A percentile compares a stretch with the other conserved stretches of the same genome.
These are phyloP conservation scores for Aquatica leii DNA, from an alignment of 2,888 invertebrate species.

Conservation along the genomic window DNA sequence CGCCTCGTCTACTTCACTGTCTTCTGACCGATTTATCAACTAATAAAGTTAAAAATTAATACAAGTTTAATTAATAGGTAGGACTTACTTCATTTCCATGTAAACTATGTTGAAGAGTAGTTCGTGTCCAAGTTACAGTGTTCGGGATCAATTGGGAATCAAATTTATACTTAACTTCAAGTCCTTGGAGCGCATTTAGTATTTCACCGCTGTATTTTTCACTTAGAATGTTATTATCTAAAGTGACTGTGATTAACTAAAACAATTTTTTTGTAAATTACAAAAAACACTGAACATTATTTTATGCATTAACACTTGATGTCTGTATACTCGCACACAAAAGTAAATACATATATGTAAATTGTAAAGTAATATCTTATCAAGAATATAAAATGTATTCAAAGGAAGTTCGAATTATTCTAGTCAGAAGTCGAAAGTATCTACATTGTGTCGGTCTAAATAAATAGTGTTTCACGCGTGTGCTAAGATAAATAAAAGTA, in stretches of 20 bases:
- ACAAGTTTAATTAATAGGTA: not conserved
- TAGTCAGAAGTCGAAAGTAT: no score
- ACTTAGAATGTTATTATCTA: slow-evolving; percentile 50
- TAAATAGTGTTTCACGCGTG: no score
- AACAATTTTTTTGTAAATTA: slow-evolving; percentile 16
- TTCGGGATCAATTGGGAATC: slow-evolving; percentile 54
- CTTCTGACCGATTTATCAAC: slow-evolving; percentile 41
- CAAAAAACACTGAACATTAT: slow-evolving; percentile 19
- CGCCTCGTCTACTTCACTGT: slow-evolving; percentile 52
- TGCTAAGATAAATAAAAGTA: no score
- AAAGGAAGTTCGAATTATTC: no score
- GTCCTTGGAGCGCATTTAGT: slow-evolving; percentile 47
- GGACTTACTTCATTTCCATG: slow-evolving; percentile 36
- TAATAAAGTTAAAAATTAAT: slow-evolving; percentile 35
- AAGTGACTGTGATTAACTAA: slow-evolving; percentile 51
- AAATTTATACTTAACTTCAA: slow-evolving; percentile 50
- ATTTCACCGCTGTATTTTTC: slow-evolving; percentile 50
- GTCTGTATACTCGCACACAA: no score
- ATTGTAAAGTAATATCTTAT: no score
- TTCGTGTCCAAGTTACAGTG: slow-evolving; percentile 60
- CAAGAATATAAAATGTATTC: no score
- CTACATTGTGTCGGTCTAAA: no score
- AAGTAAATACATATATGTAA: no score
- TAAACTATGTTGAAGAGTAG: slow-evolving; percentile 46
- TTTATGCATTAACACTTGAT: no score